Evolutionary conservation across 2,113 vertebrate species (phyloP).

Genomic region (Tragulus kanchil): DNA sequence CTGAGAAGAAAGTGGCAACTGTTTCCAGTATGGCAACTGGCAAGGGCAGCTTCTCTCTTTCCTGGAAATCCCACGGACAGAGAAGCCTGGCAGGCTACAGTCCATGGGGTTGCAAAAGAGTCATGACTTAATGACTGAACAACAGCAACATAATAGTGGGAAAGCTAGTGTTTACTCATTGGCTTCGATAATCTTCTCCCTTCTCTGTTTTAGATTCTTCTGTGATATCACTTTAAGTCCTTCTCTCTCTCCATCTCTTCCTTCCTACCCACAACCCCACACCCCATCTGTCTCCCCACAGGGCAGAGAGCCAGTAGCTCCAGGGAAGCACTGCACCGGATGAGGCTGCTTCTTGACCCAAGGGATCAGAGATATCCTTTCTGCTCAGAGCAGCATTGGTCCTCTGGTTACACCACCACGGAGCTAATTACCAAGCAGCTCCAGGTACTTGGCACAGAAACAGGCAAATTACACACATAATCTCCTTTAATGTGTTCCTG

Average conservation of each 20-base stretch:
- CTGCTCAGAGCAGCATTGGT: not conserved
- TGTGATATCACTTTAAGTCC: not conserved
- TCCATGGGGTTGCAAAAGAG: not conserved
- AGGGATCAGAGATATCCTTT: not conserved
- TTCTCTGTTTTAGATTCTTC: not conserved
- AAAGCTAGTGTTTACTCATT: not conserved
- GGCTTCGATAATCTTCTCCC: not conserved
- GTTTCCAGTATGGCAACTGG: not conserved
- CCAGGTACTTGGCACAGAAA: not conserved
- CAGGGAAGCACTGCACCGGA: not conserved
- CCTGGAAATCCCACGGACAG: not conserved
- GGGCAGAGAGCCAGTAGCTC: not conserved
- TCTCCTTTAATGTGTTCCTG: not conserved
- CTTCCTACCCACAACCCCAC: not conserved
- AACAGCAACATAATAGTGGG: not conserved
- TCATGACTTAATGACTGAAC: not conserved
- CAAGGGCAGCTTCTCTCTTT: not conserved
- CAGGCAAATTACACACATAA: not conserved
- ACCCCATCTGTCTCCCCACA: not conserved
- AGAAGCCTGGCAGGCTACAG: not conserved
- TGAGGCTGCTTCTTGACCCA: not conserved
- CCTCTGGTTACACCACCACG: not conserved
- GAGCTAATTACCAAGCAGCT: not conserved
- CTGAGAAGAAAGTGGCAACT: not conserved
- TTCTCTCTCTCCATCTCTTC: not conserved